Evolutionary conservation across 2,113 vertebrate species (phyloP), one percentile per base, ranked within the genome.

Genomic region (Peucedramus taeniatus): DNA sequence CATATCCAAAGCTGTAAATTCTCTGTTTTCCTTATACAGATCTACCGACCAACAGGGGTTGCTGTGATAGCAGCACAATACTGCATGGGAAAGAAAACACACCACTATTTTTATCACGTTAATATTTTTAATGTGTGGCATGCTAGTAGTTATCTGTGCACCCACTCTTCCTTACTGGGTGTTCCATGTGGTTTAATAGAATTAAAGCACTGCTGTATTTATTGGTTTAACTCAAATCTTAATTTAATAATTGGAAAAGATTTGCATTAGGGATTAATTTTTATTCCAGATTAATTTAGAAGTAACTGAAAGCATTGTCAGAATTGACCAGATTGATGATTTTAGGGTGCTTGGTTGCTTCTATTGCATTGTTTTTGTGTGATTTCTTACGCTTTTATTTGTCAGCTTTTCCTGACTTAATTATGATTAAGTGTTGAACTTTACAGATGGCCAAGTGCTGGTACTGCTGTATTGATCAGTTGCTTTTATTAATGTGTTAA

Each of bases 161-260:
- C 70, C 79, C 39, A 56, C 24, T 87, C 83, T 90, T 95, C 82
- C 72, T 97, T 63, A 80, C 71, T 94, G 78, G 95, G 75, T 85
- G 69, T 91, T 97, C 97, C 87, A 88, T 94, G 28, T 77, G 37
- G 13, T 65, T 96, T 95, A 81, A 91, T 86, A 44, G 40, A 80
- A 76, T 86, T 87, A 96, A 97, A 94, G 54, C 87, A 89, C 89
- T 56, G 14, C 92, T 97, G 66, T 51, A 81, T 95, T 97, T 94
- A 94, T 91, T 94, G 87, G 90, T 96, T 97, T 97, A 95, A 87
- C 68, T 94, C 57, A 91, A 94, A 96, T 95, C 78, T 95, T 96
- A 96, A 94, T 97, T 96, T 97, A 92, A 91, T 98, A 95, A 95
- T 81, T 97, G 93, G 81, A 93, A 97, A 97, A 97, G 19, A 68